These are phyloP conservation scores for Antechinus flavipes DNA, from an alignment of 2,113 vertebrate species.

Conservation along the genomic window DNA sequence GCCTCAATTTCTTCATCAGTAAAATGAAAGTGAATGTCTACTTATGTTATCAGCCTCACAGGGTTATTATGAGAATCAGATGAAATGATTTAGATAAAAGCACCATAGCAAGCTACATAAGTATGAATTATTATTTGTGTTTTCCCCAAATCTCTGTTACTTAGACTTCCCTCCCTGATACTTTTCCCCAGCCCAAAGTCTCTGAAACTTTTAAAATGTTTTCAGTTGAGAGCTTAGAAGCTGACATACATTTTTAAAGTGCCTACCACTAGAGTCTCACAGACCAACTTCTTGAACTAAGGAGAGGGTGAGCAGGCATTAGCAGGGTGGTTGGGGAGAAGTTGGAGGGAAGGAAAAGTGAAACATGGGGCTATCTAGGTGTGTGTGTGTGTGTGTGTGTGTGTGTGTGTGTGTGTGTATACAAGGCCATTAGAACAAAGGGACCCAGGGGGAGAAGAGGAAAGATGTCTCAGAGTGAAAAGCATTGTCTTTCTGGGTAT, in stretches of 20 bases:
- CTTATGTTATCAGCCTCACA: neutral
- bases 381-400: too few relatives aligned
- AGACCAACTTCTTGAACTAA: neutral
- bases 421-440: neutral
- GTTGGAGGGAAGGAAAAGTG: neutral
- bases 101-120: neutral
- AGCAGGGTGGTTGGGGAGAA: neutral
- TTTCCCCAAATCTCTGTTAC: neutral
- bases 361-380: neutral
- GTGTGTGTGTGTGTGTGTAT: neutral
- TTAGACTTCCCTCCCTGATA: neutral
- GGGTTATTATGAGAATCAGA: neutral
- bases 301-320: neutral
- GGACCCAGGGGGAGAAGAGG: neutral
- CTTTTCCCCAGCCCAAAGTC: neutral
- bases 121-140: neutral
- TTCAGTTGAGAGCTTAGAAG: neutral
- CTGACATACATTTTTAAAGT: neutral
- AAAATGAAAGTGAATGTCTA: neutral
- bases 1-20: neutral
- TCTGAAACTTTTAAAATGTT: neutral
- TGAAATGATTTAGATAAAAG: neutral
- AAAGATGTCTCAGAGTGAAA: neutral
- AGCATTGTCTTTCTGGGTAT: neutral
- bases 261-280: neutral